Evolutionary conservation across 2,797 vertebrate genomes (phyloP), one percentile per base, ranked within the genome.

Genomic region (Bucorvus abyssinicus): DNA sequence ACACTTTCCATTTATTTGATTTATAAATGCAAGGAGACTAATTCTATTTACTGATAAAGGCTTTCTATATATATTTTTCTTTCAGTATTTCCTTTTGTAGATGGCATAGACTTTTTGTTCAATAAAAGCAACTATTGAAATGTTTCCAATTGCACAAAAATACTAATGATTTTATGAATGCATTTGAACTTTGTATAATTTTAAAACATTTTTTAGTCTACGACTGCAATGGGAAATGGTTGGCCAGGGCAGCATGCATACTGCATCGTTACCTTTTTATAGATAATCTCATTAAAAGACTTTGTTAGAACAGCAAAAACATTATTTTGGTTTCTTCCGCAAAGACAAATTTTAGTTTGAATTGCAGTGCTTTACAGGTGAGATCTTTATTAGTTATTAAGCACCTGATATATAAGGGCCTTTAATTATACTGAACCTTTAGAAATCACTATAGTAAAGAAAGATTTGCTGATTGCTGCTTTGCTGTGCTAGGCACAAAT

Each of bases 11-110:
- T 98, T 98, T 98, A 98, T 96, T 96, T 97, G 97, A 98, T 98
- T 98, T 98, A 98, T 98, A 97, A 97, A 96, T 96, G 97, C 96
- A 97, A 98, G 97, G 97, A 98, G 98, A 98, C 97, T 98, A 98
- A 98, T 98, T 98, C 98, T 98, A 98, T 98, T 98, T 98, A 98
- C 98, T 97, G 98, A 98, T 98, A 96, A 98, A 98, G 97, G 92
- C 95, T 89, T 97, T 98, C 97, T 96, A 94, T 97, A 97, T 97
- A 97, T 98, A 96, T 96, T 98, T 98, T 97, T 95, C 88, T 95
- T 95, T 94, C 94, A 76, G 73, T 95, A 91, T 93, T 96, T 97
- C 61, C 90, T 96, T 96, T 97, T 95, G 87, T 91, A 87, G 69
- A 90, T 44, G 69, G 83, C 88, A 74, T 87, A 92, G 86, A 81